Evolutionary conservation across 1,140 invertebrate genomes (phyloP), one percentile per base, ranked within the genome.

Genomic region (Drosophila ficusphila): DNA sequence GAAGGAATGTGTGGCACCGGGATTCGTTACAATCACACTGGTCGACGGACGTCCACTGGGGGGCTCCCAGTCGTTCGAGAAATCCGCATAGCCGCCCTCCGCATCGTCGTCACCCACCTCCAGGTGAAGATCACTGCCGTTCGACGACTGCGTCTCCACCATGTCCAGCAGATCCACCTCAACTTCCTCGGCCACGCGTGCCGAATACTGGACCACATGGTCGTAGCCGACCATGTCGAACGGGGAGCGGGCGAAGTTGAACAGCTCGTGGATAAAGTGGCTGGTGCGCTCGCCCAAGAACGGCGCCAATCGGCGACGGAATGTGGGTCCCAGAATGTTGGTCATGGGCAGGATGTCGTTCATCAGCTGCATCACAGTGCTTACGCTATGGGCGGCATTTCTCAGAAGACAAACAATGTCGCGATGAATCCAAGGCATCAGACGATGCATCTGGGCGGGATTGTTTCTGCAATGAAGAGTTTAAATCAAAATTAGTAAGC

Each of bases 191-290:
- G 74, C 75, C 4, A 71, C 69, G 8, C 85, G 75, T 29, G 89
- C 69, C 9, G 86, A 77, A 47, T 94, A 94, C 36, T 93, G 92
- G 0, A 94, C 93, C 33, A 92, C 91, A 33, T 94, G 91, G 81
- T 96, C 95, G 79, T 96, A 96, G 18, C 95, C 95, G 42, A 95
- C 92, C 93, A 98, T 94, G 79, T 97, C 96, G 90, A 95, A 97
- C 0, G 96, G 96, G 6, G 96, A 96, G 21, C 94, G 94, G 33
- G 97, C 97, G 93, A 97, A 99, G 90, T 94, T 95, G 67, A 95
- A 95, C 60, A 99, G 94, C 90, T 99, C 98, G 79, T 98, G 97
- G 31, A 97, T 93, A 92, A 99, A 99, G 90, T 98, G 97, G 60
- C 94, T 93, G 0, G 95, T 95, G 56, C 94, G 93, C 11, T 92